phyloP scores from a whole-genome alignment of 2,888 invertebrate genomes.

The Drosophila kanekoi region DNA sequence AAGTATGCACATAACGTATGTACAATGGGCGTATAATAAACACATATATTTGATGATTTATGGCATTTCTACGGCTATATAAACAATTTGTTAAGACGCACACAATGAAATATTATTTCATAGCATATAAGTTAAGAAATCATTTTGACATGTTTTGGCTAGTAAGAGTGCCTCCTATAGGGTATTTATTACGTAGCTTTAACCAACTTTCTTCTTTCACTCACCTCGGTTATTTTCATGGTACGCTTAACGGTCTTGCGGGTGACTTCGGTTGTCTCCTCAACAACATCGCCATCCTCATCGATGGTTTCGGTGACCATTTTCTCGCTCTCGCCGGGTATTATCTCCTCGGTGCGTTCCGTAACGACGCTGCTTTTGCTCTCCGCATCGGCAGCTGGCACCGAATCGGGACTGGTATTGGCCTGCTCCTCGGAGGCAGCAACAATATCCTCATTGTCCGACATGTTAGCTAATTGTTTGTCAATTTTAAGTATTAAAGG shows the following conservation, averaged over 20 bases:
- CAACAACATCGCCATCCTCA: constrained; percentile 84
- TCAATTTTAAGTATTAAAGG: constrained; percentile 13
- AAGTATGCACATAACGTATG: neutral
- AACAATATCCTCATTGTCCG: constrained; percentile 83
- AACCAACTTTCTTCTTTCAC: constrained; percentile 35
- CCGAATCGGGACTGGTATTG: constrained; percentile 26
- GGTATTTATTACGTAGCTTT: neutral
- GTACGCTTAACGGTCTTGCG: constrained; percentile 85
- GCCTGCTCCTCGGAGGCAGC: constrained; percentile 62
- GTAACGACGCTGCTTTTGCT: constrained; percentile 70
- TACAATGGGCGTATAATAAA: constrained; percentile 36
- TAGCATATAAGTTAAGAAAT: constrained; percentile 50
- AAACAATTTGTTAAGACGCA: constrained; percentile 76
- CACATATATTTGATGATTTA: constrained; percentile 62
- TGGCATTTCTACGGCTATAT: constrained; percentile 63
- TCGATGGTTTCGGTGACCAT: constrained; percentile 83
- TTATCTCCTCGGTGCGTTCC: constrained; percentile 73
- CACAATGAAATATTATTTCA: constrained; percentile 45
- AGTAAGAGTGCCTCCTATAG: constrained; percentile 1
- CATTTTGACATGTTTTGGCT: constrained; percentile 53
- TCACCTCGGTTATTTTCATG: constrained; percentile 85
- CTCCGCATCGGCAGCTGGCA: constrained; percentile 49
- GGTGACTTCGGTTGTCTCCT: constrained; percentile 84
- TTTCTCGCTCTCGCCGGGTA: constrained; percentile 80
- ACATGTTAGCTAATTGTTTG: constrained; percentile 72